Evolutionary conservation across 2,797 vertebrate genomes (phyloP), one percentile per base, ranked within the genome.

Genomic region (Lateolabrax maculatus): DNA sequence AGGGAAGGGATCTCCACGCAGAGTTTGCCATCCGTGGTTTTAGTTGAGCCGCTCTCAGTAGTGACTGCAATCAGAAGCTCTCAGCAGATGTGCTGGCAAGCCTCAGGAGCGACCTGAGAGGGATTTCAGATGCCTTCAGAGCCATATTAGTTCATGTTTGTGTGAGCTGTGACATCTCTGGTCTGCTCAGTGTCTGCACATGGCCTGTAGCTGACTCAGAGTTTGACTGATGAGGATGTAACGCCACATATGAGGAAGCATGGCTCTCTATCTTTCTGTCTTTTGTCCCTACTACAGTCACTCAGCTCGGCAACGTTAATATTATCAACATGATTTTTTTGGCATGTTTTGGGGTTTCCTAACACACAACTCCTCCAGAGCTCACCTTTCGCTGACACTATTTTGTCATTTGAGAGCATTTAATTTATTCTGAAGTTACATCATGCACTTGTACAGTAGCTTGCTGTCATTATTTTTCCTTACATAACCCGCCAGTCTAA

Each of bases 91-190:
- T 52, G 76, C 73, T 84, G 80, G 43, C 49, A 46, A 71, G 66
- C 68, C 58, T 78, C 49, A 9, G 75, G 44, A 77, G 58, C 6
- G 68, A 74, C 73, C 82, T 27, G 70, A 51, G 65, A 67, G 78
- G 71, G 69, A 48, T 71, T 75, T 51, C 57, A 44, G 44, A 84
- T 80, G 79, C 74, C 81, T 85, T 79, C 78, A 91, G 72, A 85
- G 81, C 94, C 93, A 90, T 94, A 94, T 94, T 94, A 92, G 93
- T 89, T 90, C 86, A 94, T 95, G 94, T 95, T 95, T 93, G 93
- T 88, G 77, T 70, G 63, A 85, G 75, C 83, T n/a, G 48, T 62
- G 92, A 90, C 84, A 71, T 67, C 71, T 70, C 75, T 9, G 80
- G 68, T 89, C 92, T 93, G 93, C 79, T 91, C 66, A 84, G 75